Evolutionary conservation across 1,140 invertebrate genomes (phyloP), one percentile per base, ranked within the genome.

Genomic region (Sarcophaga bullata): DNA sequence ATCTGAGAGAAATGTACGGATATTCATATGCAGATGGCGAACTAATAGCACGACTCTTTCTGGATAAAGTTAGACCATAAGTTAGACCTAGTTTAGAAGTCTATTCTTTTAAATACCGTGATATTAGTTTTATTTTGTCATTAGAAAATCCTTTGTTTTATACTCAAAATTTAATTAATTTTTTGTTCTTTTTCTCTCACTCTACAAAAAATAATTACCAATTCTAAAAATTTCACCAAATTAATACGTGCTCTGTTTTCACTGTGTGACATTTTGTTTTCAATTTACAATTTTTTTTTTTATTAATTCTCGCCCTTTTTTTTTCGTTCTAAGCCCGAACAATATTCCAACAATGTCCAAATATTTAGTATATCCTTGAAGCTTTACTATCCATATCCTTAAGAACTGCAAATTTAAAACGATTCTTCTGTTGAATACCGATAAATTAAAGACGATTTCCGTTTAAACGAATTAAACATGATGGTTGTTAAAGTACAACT

Each of bases 211-310:
- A 25, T 54, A 58, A 11, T 81, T 89, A 89, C 88, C 88, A 90
- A 82, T 86, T 90, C 88, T 58, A 90, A 80, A 84, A 90, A 90
- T 84, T 90, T 90, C 25, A 90, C 85, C 75, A 89, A 86, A 85
- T 86, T 88, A 2, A 90, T 84, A 78, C 86, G 88, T 81, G 84
- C 86, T 82, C 87, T 88, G 8, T 86, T 86, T 80, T 89, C 88
- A 80, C 87, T 87, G 85, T 89, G 87, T 37, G 88, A 87, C 88
- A 90, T 90, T 85, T 85, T 88, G 49, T 52, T n/a, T 4, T 49
- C 46, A 15, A 80, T 17, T 73, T 13, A 73, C 80, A 17, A 46
- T 72, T 13, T 46, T 19, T 52, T 52, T 13, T 88, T 19, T 47
- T 46, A 72, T 19, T 50, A 6, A 46, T 47, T 1, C 17, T 80